Evolutionary conservation across 2,113 vertebrate genomes (phyloP).

Genomic region (human): DNA sequence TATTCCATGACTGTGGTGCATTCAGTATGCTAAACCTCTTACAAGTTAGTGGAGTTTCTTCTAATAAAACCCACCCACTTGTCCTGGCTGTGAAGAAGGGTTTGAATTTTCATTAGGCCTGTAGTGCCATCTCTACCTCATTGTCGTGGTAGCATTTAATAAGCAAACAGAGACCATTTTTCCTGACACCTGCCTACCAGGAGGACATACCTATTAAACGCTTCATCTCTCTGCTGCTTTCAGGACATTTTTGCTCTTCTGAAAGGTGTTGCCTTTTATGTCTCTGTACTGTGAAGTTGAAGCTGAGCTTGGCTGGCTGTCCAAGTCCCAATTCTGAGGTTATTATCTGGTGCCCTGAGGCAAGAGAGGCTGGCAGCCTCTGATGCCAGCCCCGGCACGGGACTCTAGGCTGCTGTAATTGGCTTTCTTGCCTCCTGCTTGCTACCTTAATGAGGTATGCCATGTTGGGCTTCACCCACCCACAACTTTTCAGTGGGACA

Average conservation of each 20-base stretch:
- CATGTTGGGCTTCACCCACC: not conserved
- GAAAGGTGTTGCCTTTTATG: constrained; percentile 26
- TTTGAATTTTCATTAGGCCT: not conserved
- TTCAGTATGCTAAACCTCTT: not conserved
- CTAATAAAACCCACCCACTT: not conserved
- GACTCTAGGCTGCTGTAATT: constrained; percentile 5
- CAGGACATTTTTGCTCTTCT: not conserved
- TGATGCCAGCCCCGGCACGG: not conserved
- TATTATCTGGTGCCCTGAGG: constrained; percentile 62
- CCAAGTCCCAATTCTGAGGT: not conserved
- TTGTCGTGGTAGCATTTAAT: constrained; percentile 15
- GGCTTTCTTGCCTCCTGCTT: not conserved
- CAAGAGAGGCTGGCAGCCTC: constrained; percentile 17
- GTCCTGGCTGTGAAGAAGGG: not conserved
- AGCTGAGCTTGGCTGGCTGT: not conserved
- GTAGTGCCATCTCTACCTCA: not conserved
- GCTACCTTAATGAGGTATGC: not conserved
- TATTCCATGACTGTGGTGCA: not conserved
- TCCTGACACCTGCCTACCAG: not conserved
- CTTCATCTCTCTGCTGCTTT: not conserved
- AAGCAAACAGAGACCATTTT: constrained; percentile 18
- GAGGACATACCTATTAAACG: not conserved
- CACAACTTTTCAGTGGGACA: not conserved
- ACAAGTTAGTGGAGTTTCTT: not conserved
- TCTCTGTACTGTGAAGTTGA: not conserved